These are phyloP conservation scores for Pangasius krempfi DNA, from an alignment of 2,797 vertebrate genomes.

Conservation along the genomic window DNA sequence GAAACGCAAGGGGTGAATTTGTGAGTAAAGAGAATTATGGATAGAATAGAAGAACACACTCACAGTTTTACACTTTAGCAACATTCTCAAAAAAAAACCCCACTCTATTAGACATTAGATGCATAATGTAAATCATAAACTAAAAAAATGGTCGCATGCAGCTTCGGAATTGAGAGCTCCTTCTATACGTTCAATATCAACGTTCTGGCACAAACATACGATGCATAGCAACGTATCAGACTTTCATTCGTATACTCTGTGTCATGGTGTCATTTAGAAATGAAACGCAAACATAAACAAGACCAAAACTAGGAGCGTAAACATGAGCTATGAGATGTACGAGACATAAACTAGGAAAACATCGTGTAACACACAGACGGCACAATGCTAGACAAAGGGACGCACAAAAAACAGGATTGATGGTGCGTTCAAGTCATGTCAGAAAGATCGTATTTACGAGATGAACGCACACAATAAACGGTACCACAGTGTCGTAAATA, in stretches of 20 bases:
- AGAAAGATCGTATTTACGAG: too few relatives aligned
- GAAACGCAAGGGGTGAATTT: background rate
- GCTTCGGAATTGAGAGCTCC: too few relatives aligned
- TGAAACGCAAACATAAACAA: background rate
- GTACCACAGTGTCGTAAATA: too few relatives aligned
- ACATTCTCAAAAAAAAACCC: background rate
- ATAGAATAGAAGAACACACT: background rate
- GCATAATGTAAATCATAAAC: background rate
- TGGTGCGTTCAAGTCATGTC: too few relatives aligned
- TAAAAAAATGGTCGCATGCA: too few relatives aligned
- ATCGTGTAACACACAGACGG: background rate
- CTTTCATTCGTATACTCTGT: too few relatives aligned
- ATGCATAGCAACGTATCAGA: too few relatives aligned
- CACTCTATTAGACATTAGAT: background rate
- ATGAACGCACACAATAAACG: too few relatives aligned
- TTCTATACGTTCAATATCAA: too few relatives aligned
- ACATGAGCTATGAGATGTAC: background rate
- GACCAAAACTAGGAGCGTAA: background rate
- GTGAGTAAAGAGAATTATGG: background rate
- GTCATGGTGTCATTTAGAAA: background rate
- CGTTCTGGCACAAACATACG: too few relatives aligned
- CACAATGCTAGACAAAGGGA: background rate
- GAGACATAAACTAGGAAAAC: background rate
- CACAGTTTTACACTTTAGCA: background rate
- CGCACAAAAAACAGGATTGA: too few relatives aligned